Evolutionary conservation across 2,888 invertebrate genomes (phyloP), one percentile per base, ranked within the genome.

Genomic region (Pogonocherus hispidulus): DNA sequence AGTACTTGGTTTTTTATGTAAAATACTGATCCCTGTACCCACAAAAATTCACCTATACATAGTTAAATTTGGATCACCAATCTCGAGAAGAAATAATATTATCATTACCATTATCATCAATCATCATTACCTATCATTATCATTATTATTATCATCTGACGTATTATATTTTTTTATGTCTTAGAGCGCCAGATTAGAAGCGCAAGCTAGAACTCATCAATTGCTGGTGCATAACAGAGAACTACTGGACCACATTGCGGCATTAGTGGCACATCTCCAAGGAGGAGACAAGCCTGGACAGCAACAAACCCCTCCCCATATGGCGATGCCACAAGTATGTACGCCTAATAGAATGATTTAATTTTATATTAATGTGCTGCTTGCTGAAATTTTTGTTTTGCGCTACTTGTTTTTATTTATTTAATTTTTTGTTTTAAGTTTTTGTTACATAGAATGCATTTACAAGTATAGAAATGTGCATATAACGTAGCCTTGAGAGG

Each of bases 161-260:
- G n/a, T n/a, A n/a, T n/a, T n/a, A n/a, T n/a, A n/a, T n/a, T n/a
- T n/a, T n/a, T n/a, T n/a, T 18, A 41, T 70, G 67, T 69, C 73
- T 14, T 66, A 86, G 85, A 81, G 82, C 67, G 86, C 86, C 9
- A 79, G 86, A 72, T 75, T 86, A 75, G 86, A 86, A 74, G 84
- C 86, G 4, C 86, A 94, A 91, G 90, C 97, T 14, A 91, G 97
- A 76, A 97, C 97, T 4, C 97, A 98, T 84, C 98, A 98, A 86
- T 88, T 99, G 69, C 87, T 99, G 77, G 92, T 96, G 59, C 97
- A 98, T 84, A 99, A 99, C 87, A 93, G 96, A 78, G 98, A 98
- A 85, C 87, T 99, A 51, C 87, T 99, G 74, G 97, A 98, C 82
- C 98, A 99, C 85, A 95, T 99, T 80, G 94, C 96, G 47, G 93